phyloP scores from a whole-genome alignment of 2,113 vertebrate species.

The Ceyx melanurus region DNA sequence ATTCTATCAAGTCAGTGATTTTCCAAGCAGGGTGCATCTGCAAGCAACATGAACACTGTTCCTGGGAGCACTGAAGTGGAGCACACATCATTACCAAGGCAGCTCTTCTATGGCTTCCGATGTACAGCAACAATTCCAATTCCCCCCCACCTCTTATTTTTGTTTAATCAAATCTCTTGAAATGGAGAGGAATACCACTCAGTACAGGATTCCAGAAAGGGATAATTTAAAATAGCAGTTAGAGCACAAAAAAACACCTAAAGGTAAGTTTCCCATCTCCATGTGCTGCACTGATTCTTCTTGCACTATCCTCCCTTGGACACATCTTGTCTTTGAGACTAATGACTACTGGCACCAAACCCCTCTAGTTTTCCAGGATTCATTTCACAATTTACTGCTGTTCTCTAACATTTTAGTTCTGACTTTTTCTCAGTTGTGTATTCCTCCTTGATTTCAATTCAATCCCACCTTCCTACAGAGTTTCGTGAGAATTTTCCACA shows the following conservation, averaged over 20 bases:
- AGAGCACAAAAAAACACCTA: background rate
- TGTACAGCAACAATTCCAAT: fast-evolving
- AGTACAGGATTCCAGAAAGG: background rate
- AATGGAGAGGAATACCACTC: background rate
- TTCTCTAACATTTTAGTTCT: background rate
- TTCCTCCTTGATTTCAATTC: background rate
- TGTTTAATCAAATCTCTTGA: background rate
- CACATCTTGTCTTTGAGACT: background rate
- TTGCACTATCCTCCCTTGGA: background rate
- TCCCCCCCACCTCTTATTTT: too few relatives aligned
- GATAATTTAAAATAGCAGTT: background rate
- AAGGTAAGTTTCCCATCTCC: background rate
- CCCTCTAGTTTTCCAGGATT: background rate
- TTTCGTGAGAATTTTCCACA: background rate
- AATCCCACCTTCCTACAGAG: background rate
- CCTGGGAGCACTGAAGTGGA: background rate
- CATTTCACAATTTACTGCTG: background rate
- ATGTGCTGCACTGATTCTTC: background rate
- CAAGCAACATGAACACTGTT: background rate
- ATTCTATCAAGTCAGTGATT: background rate
- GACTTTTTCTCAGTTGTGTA: background rate
- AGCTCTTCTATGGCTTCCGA: background rate
- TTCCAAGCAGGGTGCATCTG: background rate
- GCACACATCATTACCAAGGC: background rate
- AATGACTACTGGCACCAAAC: background rate